phyloP scores from a whole-genome alignment of 2,888 invertebrate species.

The Schizaphis graminum region DNA sequence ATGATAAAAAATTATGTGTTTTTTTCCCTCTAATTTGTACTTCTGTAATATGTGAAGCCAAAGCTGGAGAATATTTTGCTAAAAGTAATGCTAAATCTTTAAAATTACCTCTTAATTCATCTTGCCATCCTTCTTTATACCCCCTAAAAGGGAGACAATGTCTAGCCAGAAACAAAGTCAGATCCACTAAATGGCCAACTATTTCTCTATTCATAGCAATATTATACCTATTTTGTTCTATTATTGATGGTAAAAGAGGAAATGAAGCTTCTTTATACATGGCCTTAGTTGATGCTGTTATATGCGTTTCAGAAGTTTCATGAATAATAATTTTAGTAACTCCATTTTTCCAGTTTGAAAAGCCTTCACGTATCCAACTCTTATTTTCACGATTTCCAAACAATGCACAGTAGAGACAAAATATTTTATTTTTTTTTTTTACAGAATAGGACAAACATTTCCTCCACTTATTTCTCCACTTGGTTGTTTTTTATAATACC shows the following conservation, averaged over 20 bases:
- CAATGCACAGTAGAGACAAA: background rate
- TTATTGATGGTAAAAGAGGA: background rate
- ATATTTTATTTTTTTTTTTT: background rate
- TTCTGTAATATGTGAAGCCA: background rate
- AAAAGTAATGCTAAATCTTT: background rate
- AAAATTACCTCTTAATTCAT: background rate
- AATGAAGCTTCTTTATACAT: background rate
- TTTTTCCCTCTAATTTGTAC: background rate
- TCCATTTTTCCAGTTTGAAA: too few species aligned
- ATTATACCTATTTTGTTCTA: too few species aligned
- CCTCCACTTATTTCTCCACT: background rate
- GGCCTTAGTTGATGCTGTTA: background rate
- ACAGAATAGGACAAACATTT: background rate
- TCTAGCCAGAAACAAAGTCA: background rate
- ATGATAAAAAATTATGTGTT: background rate
- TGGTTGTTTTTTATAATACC: background rate
- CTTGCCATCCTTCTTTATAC: background rate
- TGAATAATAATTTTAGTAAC: background rate
- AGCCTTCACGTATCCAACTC: background rate
- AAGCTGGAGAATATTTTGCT: background rate
- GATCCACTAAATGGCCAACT: background rate
- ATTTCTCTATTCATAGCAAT: background rate
- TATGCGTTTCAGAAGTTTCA: background rate
- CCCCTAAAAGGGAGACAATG: background rate
- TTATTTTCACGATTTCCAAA: conserved; percentile 8